A percentile compares a stretch with the other conserved stretches of the same genome.
Evolutionary conservation across 1,140 invertebrate genomes (phyloP).

Genomic region (Leucophenga varia): DNA sequence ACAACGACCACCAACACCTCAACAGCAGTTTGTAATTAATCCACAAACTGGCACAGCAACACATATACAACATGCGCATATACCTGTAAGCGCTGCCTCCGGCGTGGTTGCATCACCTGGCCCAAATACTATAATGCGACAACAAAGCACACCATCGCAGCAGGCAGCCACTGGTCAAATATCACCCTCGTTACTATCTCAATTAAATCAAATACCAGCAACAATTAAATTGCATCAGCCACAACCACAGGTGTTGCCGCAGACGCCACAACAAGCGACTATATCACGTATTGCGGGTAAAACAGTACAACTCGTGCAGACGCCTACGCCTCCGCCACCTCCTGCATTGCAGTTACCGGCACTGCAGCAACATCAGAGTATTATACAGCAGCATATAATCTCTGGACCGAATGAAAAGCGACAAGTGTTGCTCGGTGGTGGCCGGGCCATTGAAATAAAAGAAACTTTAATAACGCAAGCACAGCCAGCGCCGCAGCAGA

Average conservation of each 20-base stretch:
- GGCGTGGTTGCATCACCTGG: conserved; percentile 23
- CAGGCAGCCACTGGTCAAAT: conserved; percentile 15
- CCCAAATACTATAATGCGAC: no score
- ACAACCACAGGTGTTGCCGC: not conserved
- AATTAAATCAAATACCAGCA: conserved; percentile 24
- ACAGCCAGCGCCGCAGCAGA: conserved; percentile 14
- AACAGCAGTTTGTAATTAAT: conserved; percentile 26
- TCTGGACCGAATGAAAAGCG: conserved; percentile 17
- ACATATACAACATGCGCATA: conserved; percentile 18
- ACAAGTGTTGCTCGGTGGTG: conserved; percentile 9
- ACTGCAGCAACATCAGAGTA: conserved; percentile 16
- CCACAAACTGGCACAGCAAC: conserved; percentile 16
- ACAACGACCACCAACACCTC: conserved; percentile 39
- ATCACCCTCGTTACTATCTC: conserved; percentile 15
- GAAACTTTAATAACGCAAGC: conserved; percentile 17
- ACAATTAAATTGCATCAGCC: conserved; percentile 21
- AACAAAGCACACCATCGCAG: conserved; percentile 7
- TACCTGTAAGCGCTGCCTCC: conserved; percentile 10
- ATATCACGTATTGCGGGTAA: conserved; percentile 6
- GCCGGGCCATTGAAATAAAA: conserved; percentile 17
- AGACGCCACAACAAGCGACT: not conserved
- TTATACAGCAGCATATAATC: conserved; percentile 20
- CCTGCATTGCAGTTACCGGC: conserved; percentile 14
- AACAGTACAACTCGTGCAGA: conserved; percentile 16
- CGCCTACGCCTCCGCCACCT: not conserved